Percentiles rank a stretch among this genome's conserved stretches.
Evolutionary conservation across 1,140 invertebrate genomes (phyloP).

Genomic region (Pseudobourletiella spinata): DNA sequence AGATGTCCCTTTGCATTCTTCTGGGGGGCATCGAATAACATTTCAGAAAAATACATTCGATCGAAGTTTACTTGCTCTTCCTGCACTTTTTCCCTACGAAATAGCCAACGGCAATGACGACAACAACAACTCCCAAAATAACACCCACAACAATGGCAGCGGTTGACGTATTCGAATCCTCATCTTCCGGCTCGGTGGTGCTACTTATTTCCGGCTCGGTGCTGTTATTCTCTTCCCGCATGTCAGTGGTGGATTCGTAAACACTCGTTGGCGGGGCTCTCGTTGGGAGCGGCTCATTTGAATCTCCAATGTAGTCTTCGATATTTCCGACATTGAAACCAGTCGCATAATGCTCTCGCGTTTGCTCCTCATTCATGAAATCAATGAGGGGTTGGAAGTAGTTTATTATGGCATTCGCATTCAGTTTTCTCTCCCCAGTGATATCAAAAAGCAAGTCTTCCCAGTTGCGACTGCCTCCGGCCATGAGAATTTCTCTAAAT

Average conservation of each 20-base stretch:
- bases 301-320: conserved; percentile 5
- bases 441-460: conserved; percentile 67
- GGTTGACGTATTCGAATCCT: neutral
- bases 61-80: no score
- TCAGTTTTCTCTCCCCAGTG: conserved; percentile 57
- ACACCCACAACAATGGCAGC: conserved; percentile 9
- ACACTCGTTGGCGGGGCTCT: neutral
- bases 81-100: conserved; percentile 5
- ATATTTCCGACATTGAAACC: conserved; percentile 6
- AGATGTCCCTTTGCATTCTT: no score
- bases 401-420: conserved; percentile 72
- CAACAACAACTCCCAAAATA: neutral
- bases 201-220: no score
- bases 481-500: conserved; percentile 65
- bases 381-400: conserved; percentile 69
- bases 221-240: no score
- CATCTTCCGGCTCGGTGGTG: no score
- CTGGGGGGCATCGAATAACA: no score
- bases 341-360: neutral
- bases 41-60: no score
- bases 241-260: neutral
- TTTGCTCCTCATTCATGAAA: conserved; percentile 12
- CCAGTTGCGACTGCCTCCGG: conserved; percentile 79
- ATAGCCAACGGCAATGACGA: neutral
- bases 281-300: neutral